phyloP scores from a whole-genome alignment of 2,797 vertebrate species.

The Xenopus petersii region DNA sequence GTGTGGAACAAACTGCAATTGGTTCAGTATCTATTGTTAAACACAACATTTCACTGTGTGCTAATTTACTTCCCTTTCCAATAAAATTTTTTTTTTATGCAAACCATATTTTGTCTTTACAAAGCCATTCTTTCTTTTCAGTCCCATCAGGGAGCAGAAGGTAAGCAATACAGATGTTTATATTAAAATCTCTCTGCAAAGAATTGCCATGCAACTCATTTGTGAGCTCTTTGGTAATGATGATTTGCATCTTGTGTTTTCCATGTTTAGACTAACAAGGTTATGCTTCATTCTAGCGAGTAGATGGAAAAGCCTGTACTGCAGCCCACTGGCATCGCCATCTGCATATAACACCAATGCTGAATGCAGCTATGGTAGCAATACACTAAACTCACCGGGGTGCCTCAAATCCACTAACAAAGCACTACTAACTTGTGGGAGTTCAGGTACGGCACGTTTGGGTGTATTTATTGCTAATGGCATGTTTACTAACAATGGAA shows the following conservation, averaged over 20 bases:
- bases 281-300: constrained; percentile 72
- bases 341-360: constrained; percentile 63
- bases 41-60: no score
- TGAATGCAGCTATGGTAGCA: constrained; percentile 75
- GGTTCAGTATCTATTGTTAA: not conserved
- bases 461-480: constrained; percentile 29
- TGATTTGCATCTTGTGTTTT: constrained; percentile 13
- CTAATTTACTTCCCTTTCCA: no score
- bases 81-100: not conserved
- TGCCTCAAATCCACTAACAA: constrained; percentile 98
- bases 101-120: not conserved
- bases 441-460: constrained; percentile 88
- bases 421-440: constrained; percentile 96
- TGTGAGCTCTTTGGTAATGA: not conserved
- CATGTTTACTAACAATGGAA: constrained; percentile 19
- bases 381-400: constrained; percentile 85
- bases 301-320: constrained; percentile 91
- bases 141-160: not conserved
- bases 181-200: not conserved
- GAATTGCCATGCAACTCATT: no score
- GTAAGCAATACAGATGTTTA: constrained; percentile 1
- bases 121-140: constrained; percentile 20
- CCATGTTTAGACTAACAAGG: constrained; percentile 36
- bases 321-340: constrained; percentile 77
- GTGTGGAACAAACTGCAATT: no score